Evolutionary conservation across 1,140 invertebrate genomes (phyloP).

Genomic region (Drosophila serrata): DNA sequence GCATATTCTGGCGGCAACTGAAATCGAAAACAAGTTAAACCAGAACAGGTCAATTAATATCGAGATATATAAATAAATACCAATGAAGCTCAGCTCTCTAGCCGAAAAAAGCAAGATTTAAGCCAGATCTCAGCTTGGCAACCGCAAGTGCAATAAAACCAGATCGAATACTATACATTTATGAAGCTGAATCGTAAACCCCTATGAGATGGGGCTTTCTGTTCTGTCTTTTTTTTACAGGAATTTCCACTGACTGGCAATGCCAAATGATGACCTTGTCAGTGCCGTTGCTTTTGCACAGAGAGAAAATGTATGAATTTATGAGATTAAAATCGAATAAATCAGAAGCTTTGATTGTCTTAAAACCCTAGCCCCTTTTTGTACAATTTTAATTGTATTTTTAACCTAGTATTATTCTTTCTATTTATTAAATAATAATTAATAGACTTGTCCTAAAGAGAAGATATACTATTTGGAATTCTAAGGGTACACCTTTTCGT

Average conservation of each 20-base stretch:
- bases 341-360: no score
- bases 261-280: slow-evolving; percentile 66
- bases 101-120: slow-evolving; percentile 35
- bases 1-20: slow-evolving; percentile 28
- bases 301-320: slow-evolving; percentile 2
- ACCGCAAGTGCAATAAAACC: slow-evolving; percentile 63
- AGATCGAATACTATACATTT: slow-evolving; percentile 39
- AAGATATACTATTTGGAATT: no score
- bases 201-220: slow-evolving; percentile 31
- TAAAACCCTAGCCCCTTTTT: no score
- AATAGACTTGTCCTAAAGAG: no score
- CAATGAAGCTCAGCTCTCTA: slow-evolving; percentile 36
- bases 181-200: slow-evolving; percentile 22
- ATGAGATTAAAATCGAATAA: no score
- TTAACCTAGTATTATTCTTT: no score
- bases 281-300: slow-evolving; percentile 14
- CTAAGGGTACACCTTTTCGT: rapidly evolving
- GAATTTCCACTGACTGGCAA: slow-evolving; percentile 73
- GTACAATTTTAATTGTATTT: no score
- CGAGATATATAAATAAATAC: slow-evolving; percentile 28
- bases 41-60: slow-evolving; percentile 65
- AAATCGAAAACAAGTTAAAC: slow-evolving; percentile 70
- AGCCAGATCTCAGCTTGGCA: slow-evolving; percentile 48
- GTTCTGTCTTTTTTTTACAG: slow-evolving; percentile 46
- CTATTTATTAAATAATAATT: no score